These are phyloP conservation scores for Syrphus vitripennis DNA, from an alignment of 2,888 invertebrate species.

Conservation along the genomic window DNA sequence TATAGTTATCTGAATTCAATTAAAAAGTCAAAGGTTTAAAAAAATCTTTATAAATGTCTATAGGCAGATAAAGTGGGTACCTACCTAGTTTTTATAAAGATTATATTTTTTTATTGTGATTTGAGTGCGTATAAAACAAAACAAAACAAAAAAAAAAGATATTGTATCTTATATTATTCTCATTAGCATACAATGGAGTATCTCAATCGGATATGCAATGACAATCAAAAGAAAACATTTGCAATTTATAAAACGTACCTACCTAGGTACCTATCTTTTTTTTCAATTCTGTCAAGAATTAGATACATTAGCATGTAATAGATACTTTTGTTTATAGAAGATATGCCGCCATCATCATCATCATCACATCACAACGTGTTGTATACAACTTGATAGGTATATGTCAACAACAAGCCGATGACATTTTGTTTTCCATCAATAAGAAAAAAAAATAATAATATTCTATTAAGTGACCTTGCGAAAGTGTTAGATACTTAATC, in stretches of 20 bases:
- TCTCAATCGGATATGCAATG: slow-evolving; percentile 72
- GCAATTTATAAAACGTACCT: slow-evolving; percentile 23
- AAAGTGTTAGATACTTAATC: slow-evolving; percentile 66
- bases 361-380: not conserved
- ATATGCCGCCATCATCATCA: slow-evolving; percentile 43
- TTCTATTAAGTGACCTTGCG: slow-evolving; percentile 55
- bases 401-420: slow-evolving; percentile 54
- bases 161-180: slow-evolving; percentile 35
- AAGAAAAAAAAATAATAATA: slow-evolving; percentile 12
- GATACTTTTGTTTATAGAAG: slow-evolving; percentile 56
- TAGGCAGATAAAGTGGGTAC: too few species aligned
- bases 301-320: slow-evolving; percentile 66
- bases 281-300: slow-evolving; percentile 54
- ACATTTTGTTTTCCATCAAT: slow-evolving; percentile 34
- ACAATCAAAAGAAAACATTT: slow-evolving; percentile 63
- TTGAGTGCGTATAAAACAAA: not conserved
- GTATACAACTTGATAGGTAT: slow-evolving; percentile 39
- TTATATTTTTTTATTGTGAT: not conserved
- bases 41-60: too few species aligned
- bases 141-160: not conserved
- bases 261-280: not conserved
- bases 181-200: slow-evolving; percentile 71
- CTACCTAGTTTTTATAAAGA: slow-evolving; percentile 17
- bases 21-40: slow-evolving; percentile 7
- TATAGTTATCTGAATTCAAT: slow-evolving; percentile 43